Conservation (phyloP, 2,888 invertebrate genomes). For the Lutraria lutraria region DNA sequence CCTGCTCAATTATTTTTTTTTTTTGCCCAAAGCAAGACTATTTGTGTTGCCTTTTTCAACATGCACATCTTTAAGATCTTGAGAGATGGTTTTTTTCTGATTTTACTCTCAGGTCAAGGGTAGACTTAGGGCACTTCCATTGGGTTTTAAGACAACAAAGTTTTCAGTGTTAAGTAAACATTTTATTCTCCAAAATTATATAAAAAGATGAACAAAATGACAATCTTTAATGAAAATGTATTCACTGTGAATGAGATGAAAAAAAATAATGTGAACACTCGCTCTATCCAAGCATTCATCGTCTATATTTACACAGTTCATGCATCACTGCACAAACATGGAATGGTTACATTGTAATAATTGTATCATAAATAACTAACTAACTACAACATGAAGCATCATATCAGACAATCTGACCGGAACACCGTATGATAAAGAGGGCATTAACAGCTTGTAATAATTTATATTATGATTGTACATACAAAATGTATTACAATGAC, state of each 20-base stretch:
- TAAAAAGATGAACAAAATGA: constrained; percentile 44
- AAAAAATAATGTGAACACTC: constrained; percentile 28
- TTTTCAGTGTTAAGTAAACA: constrained; percentile 40
- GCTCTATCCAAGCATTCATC: not conserved
- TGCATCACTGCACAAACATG: constrained; percentile 36
- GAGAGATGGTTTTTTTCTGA: no score
- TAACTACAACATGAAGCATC: constrained; percentile 35
- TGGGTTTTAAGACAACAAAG: constrained; percentile 1
- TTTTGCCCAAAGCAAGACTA: no score
- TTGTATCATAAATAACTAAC: constrained; percentile 24
- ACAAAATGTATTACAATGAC: no score
- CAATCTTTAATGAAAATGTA: constrained; percentile 32
- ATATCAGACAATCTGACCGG: not conserved
- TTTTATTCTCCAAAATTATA: constrained; percentile 59
- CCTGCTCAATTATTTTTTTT: no score
- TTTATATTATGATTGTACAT: not conserved
- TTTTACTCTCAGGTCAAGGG: no score
- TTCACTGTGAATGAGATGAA: not conserved
- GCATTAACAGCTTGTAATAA: not conserved
- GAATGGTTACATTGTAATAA: constrained; percentile 39
- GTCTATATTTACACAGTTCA: constrained; percentile 43
- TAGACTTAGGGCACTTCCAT: not conserved
- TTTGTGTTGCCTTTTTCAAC: no score
- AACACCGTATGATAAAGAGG: not conserved
- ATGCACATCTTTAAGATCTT: no score